These are phyloP conservation scores for Chelonia mydas DNA, from an alignment of 2,797 vertebrate genomes.

Conservation along the genomic window DNA sequence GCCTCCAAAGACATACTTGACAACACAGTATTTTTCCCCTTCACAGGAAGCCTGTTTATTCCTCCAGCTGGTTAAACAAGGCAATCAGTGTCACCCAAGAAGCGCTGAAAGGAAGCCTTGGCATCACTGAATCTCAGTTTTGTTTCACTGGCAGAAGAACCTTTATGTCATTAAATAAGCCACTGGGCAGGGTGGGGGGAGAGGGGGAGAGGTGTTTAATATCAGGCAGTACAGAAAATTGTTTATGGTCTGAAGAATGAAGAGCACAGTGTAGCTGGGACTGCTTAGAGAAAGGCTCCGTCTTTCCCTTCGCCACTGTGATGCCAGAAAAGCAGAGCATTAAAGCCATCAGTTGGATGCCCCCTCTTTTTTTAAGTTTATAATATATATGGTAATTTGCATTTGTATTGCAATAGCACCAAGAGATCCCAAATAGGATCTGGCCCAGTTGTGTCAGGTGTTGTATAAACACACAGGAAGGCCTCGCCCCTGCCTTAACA, in stretches of 20 bases:
- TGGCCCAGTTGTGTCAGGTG: not conserved
- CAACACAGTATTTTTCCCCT: not conserved
- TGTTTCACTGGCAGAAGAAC: slow-evolving; percentile 18
- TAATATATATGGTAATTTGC: not conserved
- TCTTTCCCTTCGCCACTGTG: not conserved
- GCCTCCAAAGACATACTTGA: slow-evolving; percentile 48
- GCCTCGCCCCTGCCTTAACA: too few relatives aligned
- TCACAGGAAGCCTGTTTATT: slow-evolving; percentile 51
- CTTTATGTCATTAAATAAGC: not conserved
- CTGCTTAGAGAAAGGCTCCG: accelerated
- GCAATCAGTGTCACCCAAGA: slow-evolving; percentile 14
- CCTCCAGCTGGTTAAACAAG: slow-evolving; percentile 56
- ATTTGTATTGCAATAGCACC: not conserved
- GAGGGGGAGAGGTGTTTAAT: not conserved
- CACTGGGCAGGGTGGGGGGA: not conserved
- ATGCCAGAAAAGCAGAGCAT: not conserved
- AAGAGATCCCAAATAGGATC: not conserved
- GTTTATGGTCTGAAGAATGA: accelerated
- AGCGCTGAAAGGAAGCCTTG: slow-evolving; percentile 40
- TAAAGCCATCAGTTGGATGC: not conserved
- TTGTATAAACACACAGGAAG: too few relatives aligned
- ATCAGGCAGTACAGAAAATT: not conserved
- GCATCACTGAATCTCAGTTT: not conserved
- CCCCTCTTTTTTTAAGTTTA: not conserved
- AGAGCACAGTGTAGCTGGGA: not conserved